phyloP scores from a whole-genome alignment of 2,113 vertebrate species.

The Ahaetulla prasina region DNA sequence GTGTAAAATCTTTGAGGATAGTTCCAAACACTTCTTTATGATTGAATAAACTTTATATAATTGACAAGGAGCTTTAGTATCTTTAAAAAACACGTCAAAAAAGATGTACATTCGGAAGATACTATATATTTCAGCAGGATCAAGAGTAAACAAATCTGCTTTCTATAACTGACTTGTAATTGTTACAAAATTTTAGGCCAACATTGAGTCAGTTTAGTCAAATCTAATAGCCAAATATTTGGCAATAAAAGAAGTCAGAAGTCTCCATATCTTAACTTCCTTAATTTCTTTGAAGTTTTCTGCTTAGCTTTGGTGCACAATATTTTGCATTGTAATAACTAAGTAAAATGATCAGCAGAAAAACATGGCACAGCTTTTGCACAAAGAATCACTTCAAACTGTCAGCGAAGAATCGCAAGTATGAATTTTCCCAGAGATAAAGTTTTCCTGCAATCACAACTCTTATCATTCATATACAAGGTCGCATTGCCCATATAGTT shows the following conservation, averaged over 20 bases:
- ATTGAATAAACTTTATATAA: slow-evolving; percentile 78
- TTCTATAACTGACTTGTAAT: slow-evolving; percentile 78
- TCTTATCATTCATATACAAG: not conserved
- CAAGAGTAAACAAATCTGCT: slow-evolving; percentile 59
- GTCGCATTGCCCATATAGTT: not conserved
- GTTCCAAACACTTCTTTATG: slow-evolving; percentile 78
- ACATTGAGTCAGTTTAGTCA: slow-evolving; percentile 70
- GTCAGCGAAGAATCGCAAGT: not conserved
- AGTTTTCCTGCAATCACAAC: not conserved
- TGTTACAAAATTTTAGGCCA: slow-evolving; percentile 79
- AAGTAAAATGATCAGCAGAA: not conserved
- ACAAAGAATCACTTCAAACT: not conserved
- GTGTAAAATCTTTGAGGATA: slow-evolving; percentile 78
- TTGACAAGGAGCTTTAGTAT: slow-evolving; percentile 71
- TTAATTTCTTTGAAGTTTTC: not conserved
- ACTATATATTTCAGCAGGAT: slow-evolving; percentile 43
- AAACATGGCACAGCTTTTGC: not conserved
- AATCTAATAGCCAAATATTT: slow-evolving; percentile 50
- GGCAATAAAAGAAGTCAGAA: slow-evolving; percentile 7
- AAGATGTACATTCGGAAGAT: slow-evolving; percentile 12
- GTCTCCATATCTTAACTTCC: not conserved
- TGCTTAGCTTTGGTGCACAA: not conserved
- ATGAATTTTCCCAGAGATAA: not conserved
- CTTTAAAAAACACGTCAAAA: slow-evolving; percentile 61
- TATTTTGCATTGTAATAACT: not conserved